Conservation (phyloP, 2,797 vertebrate species). For the Pseudocheirus occidentalis region DNA sequence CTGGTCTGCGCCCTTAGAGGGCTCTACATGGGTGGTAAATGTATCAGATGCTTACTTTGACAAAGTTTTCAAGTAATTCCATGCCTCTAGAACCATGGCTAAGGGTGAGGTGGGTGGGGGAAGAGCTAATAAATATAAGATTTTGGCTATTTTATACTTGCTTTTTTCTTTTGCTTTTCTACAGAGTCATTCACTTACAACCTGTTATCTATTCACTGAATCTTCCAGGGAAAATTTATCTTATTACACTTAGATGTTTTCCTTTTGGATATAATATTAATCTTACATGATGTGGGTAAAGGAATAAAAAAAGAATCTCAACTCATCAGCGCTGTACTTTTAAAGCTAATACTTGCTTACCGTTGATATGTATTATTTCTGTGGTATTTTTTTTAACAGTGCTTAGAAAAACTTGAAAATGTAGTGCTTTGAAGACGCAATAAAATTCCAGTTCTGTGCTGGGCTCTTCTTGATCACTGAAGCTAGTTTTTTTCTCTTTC, state of each 20-base stretch:
- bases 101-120: not conserved
- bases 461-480: not conserved
- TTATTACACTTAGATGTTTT: conserved; percentile 14
- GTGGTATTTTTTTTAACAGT: not conserved
- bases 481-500: not conserved
- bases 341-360: not conserved
- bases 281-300: not conserved
- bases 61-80: not conserved
- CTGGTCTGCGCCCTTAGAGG: not conserved
- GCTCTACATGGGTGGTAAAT: not conserved
- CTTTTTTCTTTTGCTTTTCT: conserved; percentile 47
- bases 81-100: not conserved
- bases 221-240: conserved; percentile 4
- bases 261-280: conserved; percentile 35
- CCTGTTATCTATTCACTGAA: not conserved
- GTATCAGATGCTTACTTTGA: not conserved
- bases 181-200: not conserved
- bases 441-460: not conserved
- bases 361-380: not conserved
- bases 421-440: not conserved
- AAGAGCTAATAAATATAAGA: not conserved
- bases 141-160: conserved; percentile 28
- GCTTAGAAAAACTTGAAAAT: not conserved
- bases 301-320: not conserved
- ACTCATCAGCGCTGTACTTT: not conserved